Evolutionary conservation across 2,797 vertebrate species (phyloP), one percentile per base, ranked within the genome.

Genomic region (Eulemur rubriventer): DNA sequence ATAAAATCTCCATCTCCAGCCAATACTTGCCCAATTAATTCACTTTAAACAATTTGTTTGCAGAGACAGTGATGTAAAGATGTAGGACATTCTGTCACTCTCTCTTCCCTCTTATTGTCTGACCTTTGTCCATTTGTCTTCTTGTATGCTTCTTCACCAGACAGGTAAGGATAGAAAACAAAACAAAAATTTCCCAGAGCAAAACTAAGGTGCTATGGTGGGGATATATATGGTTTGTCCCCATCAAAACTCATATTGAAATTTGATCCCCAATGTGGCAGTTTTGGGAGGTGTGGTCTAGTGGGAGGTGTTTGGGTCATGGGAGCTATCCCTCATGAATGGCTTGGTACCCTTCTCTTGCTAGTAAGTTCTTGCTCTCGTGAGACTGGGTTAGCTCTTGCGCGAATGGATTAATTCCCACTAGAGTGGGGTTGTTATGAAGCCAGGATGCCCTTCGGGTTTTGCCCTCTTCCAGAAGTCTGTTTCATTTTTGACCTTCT

Each of bases 111-210:
- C 10, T 91, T 87, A 61, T 33, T 93, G 14, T 88, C 28, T 92
- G 50, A 20, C 9, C 11, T 89, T 83, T 89, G 20, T 76, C 48
- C 61, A 10, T 93, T 85, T 93, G 9, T 94, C 50, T 94, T 30
- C 65, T 57, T 91, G 20, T 84, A 86, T 93, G 65, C 41, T 85
- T 97, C 33, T 78, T 50, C 7, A 93, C 11, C 33, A 89, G 61
- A 85, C 50, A 57, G 1, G 20, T 85, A 78, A 87, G n/a, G 18
- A 28, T 50, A 94, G 67, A 50, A 91, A 91, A 87, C 76, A 38
- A 91, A 89, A 50, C 11, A 90, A 89, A 90, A 91, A 65, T 55
- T 72, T 30, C 43, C 33, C 89, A 55, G 46, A 85, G n/a, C 30
- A 89, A 70, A 75, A 96, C 80, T 76, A 80, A 94, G 38, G 35